Evolutionary conservation across 2,797 vertebrate genomes (phyloP).

Genomic region (Corythornis leucogaster): DNA sequence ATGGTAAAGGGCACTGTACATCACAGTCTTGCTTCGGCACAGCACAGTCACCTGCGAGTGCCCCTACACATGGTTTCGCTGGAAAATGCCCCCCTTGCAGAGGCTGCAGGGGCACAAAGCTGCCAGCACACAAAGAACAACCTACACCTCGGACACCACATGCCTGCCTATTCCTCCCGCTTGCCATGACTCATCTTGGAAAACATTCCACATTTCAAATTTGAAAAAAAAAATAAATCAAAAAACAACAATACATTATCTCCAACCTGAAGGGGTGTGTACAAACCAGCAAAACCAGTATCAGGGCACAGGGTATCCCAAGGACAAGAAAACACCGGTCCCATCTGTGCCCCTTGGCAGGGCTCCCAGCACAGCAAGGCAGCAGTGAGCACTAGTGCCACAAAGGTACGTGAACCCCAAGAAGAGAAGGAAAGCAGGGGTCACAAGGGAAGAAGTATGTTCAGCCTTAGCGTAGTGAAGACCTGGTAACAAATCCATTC

Average conservation of each 20-base stretch:
- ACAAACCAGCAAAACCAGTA: not conserved
- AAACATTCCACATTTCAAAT: not conserved
- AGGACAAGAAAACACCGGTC: not conserved
- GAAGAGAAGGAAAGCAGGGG: not conserved
- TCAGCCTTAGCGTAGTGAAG: not conserved
- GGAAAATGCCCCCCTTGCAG: not conserved
- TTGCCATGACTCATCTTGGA: not conserved
- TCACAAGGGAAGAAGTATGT: not conserved
- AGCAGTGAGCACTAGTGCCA: not conserved
- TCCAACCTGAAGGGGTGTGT: not conserved
- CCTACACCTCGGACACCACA: fast-evolving
- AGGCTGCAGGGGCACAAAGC: not conserved
- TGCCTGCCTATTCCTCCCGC: not conserved
- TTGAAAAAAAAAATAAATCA: not conserved
- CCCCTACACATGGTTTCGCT: fast-evolving
- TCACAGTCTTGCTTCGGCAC: not conserved
- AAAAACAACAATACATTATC: too few species aligned
- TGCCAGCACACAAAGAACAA: fast-evolving
- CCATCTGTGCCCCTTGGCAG: not conserved
- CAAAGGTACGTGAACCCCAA: not conserved
- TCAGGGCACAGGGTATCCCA: not conserved
- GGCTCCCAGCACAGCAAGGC: not conserved
- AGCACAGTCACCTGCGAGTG: not conserved
- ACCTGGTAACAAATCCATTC: not conserved
- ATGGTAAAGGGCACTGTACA: not conserved